Evolutionary conservation across 2,888 invertebrate species (phyloP).

Genomic region (Anagyrus pseudococci): DNA sequence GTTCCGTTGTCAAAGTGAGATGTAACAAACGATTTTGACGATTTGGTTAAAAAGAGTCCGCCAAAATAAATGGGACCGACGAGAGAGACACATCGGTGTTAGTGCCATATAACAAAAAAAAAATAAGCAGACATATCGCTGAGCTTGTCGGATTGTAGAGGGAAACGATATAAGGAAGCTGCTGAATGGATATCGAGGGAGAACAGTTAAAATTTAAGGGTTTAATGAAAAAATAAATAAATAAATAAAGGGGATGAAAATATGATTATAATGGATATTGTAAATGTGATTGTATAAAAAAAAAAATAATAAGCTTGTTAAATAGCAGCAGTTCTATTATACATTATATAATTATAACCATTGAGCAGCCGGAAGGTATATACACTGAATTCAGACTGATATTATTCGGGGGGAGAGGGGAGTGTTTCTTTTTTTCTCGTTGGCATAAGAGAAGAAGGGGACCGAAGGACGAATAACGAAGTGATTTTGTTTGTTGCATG

Average conservation of each 20-base stretch:
- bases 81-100: constrained; percentile 23
- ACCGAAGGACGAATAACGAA: too few species aligned
- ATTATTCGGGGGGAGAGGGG: neutral
- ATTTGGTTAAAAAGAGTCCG: neutral
- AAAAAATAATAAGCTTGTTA: constrained; percentile 34
- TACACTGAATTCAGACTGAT: constrained; percentile 39
- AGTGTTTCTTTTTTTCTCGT: neutral
- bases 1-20: neutral
- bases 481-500: too few species aligned
- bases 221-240: constrained; percentile 9
- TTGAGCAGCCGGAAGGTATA: neutral
- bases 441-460: constrained; percentile 13
- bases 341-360: constrained; percentile 1
- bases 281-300: constrained; percentile 34
- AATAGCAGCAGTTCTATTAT: constrained; percentile 24
- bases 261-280: constrained; percentile 10
- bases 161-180: too few species aligned
- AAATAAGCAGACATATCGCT: constrained; percentile 27
- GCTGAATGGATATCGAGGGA: too few species aligned
- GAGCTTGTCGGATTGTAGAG: constrained; percentile 9
- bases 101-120: constrained; percentile 36
- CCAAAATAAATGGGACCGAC: constrained; percentile 22
- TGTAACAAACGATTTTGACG: neutral
- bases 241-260: neutral
- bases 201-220: neutral